A percentile compares a stretch with the other conserved stretches of the same genome.
Evolutionary conservation across 2,113 vertebrate genomes (phyloP).

Genomic region (Tupaia chinensis): DNA sequence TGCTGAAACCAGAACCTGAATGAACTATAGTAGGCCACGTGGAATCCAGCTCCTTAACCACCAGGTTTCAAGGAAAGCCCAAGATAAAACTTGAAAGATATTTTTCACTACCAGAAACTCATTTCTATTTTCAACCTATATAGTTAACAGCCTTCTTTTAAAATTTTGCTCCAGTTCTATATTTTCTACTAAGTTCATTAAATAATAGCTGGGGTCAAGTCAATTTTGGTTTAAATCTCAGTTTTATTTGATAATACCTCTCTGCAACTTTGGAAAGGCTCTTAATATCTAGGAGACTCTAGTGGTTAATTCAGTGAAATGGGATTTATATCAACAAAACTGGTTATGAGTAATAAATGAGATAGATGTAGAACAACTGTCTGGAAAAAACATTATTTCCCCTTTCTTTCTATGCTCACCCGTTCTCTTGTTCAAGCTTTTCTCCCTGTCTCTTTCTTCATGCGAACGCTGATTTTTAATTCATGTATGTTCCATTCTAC

Average conservation of each 20-base stretch:
- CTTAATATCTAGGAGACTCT: not conserved
- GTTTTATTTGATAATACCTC: not conserved
- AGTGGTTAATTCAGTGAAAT: not conserved
- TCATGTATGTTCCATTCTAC: fast-evolving
- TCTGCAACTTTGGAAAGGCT: not conserved
- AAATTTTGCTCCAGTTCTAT: not conserved
- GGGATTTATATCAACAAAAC: not conserved
- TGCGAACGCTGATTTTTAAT: not conserved
- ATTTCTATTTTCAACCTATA: not conserved
- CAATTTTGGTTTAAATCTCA: slow-evolving; percentile 38
- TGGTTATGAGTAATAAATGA: not conserved
- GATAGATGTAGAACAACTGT: not conserved
- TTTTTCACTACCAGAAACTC: slow-evolving; percentile 31
- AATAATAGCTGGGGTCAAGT: not conserved
- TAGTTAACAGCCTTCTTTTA: not conserved
- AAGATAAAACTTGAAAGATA: not conserved
- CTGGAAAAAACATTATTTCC: not conserved
- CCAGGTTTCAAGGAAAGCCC: too few relatives aligned
- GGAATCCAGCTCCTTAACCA: too few relatives aligned
- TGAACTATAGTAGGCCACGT: too few relatives aligned
- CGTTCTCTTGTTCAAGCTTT: not conserved
- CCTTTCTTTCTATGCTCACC: not conserved
- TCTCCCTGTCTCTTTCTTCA: not conserved
- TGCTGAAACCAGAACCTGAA: too few relatives aligned
- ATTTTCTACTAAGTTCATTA: slow-evolving; percentile 36